Base-by-base conservation (phyloP, 2,797 vertebrate species). In the Rhodeus uyekii region DNA sequence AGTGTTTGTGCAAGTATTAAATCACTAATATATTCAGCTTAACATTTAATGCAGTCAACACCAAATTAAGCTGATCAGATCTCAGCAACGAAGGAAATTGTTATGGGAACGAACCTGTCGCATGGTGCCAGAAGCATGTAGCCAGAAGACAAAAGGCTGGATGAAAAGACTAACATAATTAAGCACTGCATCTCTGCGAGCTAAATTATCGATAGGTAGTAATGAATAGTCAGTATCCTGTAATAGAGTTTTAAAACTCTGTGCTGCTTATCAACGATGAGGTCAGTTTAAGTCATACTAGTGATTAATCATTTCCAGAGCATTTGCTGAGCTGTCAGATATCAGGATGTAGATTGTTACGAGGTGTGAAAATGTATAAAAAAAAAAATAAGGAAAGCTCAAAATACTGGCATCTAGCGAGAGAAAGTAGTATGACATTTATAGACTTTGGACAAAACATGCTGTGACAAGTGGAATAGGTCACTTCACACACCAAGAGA, bases 41-140 rank as follows among this genome's bases (percentile, higher is more conserved):
- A 38, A 8, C 29, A 8, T 64, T 27, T 48, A 78, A 65, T 50
- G 8, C 3, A 5, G n/a, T 10, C 5, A 29, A 29, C 24, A 38
- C 36, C 8, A 75, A 58, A n/a, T n/a, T n/a, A 42, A 60, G n/a
- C 36, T 16, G 32, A 6, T 73, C 18, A 50, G 24, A 44, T 50
- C 63, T 34, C 9, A 42, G 6, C 27, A 14, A 39, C 22, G 8
- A 38, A 38, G 4, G 27, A 16, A 8, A 29, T 2, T 5, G 12
- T 24, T 13, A 39, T n/a, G 39, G 39, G 4, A 86, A 67, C 89
- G 89, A 89, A 96, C 96, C 95, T 94, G 86, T 94, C 92, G 88
- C 96, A 96, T 0, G 95, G 94, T 1, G 93, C 92, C 0, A 90
- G 92, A 0, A 91, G 53, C 1, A 79, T 68, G 22, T 60, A 10